Percentiles rank a stretch among this genome's conserved stretches.
phyloP scores from a whole-genome alignment of 2,797 vertebrate species.

The Somateria mollissima region DNA sequence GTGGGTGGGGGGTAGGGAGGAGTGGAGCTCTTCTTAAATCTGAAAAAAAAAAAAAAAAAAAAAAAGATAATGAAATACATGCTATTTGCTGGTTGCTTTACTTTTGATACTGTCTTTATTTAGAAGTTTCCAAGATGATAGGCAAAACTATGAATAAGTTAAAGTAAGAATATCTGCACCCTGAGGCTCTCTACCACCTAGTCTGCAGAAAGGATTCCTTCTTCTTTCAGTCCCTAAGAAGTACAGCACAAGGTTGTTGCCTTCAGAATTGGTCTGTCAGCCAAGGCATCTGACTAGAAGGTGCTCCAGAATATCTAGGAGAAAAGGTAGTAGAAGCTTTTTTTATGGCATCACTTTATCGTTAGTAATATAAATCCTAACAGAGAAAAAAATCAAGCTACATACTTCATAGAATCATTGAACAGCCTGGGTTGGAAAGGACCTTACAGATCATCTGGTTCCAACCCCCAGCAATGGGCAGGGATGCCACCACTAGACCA shows the following conservation, averaged over 20 bases:
- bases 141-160: background rate
- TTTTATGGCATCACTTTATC: background rate
- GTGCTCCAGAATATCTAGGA: background rate
- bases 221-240: background rate
- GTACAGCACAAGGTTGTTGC: background rate
- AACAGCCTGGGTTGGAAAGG: too few species aligned
- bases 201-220: background rate
- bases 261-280: background rate
- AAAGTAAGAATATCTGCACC: background rate
- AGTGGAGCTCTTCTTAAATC: background rate
- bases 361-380: background rate
- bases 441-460: too few species aligned
- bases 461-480: too few species aligned
- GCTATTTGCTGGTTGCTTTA: background rate
- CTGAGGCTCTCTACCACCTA: background rate
- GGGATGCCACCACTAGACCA: too few species aligned
- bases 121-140: background rate
- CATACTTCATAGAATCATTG: background rate
- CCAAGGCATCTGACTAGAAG: background rate
- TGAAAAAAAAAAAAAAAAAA: background rate
- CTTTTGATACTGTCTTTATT: background rate
- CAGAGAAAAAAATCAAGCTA: background rate
- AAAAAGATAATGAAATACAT: background rate
- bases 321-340: background rate
- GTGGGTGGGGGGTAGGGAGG: too few species aligned